Conservation (phyloP, 2,888 invertebrate species). For the Endomychus coccineus region DNA sequence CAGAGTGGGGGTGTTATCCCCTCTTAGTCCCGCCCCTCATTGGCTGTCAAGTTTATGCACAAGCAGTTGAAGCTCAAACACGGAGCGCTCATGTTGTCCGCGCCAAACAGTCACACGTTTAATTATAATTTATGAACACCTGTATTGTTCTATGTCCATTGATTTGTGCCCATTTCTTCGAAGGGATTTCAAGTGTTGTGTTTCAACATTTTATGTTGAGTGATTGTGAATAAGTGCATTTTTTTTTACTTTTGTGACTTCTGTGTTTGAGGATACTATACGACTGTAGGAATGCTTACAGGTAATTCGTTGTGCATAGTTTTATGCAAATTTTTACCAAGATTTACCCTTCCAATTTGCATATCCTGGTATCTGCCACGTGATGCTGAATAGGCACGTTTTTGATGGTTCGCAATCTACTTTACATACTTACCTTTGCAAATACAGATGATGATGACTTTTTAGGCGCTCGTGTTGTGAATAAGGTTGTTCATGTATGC, state of each 20-base stretch:
- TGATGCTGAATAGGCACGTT: too few species aligned
- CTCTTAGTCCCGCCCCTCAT: slow-evolving; percentile 44
- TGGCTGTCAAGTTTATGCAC: slow-evolving; percentile 45
- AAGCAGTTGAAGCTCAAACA: slow-evolving; percentile 44
- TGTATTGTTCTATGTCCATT: slow-evolving; percentile 26
- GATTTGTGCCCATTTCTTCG: slow-evolving; percentile 17
- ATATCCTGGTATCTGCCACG: too few species aligned
- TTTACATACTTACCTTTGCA: too few species aligned
- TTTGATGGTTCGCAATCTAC: too few species aligned
- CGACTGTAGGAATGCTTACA: slow-evolving; percentile 37
- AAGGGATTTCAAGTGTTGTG: slow-evolving; percentile 32
- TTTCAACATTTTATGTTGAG: slow-evolving; percentile 18
- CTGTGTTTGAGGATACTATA: slow-evolving; percentile 34
- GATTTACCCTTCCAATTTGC: too few species aligned
- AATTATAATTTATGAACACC: slow-evolving; percentile 34
- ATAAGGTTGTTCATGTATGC: too few species aligned
- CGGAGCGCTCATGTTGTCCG: slow-evolving; percentile 44
- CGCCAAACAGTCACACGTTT: slow-evolving; percentile 39
- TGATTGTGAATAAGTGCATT: slow-evolving; percentile 30
- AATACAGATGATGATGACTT: too few species aligned
- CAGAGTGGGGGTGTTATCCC: slow-evolving; percentile 41
- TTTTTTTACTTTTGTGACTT: slow-evolving; percentile 32
- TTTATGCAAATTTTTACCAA: too few species aligned
- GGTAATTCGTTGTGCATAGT: slow-evolving; percentile 31
- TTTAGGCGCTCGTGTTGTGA: too few species aligned